Percentiles rank a stretch among this genome's conserved stretches.
Conservation (phyloP, 2,888 invertebrate species). For the Autographa gamma region DNA sequence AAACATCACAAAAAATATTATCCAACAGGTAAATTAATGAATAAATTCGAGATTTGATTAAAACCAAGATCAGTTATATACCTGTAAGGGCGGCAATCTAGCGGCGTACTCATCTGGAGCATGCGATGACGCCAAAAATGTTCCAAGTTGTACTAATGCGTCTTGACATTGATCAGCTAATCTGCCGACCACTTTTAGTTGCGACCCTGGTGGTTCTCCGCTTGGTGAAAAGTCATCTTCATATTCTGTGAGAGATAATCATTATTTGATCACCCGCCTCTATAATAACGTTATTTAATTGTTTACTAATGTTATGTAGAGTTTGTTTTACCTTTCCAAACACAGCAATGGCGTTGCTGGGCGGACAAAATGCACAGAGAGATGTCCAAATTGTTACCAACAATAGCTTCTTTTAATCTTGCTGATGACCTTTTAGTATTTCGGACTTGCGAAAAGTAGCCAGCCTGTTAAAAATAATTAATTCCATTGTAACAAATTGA, state of each 20-base stretch:
- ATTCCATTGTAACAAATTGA: no score
- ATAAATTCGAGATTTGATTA: no score
- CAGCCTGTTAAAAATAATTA: slow-evolving; percentile 95
- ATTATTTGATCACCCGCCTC: background rate
- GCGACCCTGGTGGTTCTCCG: slow-evolving; percentile 92
- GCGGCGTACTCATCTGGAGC: slow-evolving; percentile 98
- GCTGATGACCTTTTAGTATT: slow-evolving; percentile 98
- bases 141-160: slow-evolving; percentile 98
- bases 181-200: slow-evolving; percentile 96
- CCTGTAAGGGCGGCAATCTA: slow-evolving; percentile 94
- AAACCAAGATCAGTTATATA: slow-evolving; percentile 46
- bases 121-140: slow-evolving; percentile 97
- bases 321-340: slow-evolving; percentile 90
- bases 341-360: slow-evolving; percentile 98
- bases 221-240: slow-evolving; percentile 70
- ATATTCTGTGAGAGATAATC: slow-evolving; percentile 67
- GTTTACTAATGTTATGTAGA: background rate
- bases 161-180: slow-evolving; percentile 98
- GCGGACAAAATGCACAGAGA: slow-evolving; percentile 98
- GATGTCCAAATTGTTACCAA: slow-evolving; percentile 97
- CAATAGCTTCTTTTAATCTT: slow-evolving; percentile 97
- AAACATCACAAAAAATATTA: slow-evolving; percentile 14
- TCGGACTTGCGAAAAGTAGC: slow-evolving; percentile 98
- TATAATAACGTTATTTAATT: background rate
- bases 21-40: no score